phyloP scores from a whole-genome alignment of 2,113 vertebrate species.

The Phrynocephalus versicolor region DNA sequence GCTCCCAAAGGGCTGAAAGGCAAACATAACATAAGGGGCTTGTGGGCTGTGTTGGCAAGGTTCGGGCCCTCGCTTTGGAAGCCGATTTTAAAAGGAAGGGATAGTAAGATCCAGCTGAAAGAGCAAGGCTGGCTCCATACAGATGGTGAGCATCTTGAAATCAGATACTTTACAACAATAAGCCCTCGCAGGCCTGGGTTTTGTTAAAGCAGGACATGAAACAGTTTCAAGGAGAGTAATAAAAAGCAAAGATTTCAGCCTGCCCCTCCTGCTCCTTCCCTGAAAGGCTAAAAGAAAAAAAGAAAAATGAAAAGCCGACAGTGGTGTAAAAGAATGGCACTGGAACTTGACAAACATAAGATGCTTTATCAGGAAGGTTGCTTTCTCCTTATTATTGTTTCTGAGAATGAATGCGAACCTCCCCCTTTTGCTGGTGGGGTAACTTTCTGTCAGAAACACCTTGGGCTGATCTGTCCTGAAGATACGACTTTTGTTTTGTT shows the following conservation, averaged over 20 bases:
- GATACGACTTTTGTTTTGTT: conserved; percentile 66
- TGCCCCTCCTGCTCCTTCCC: background rate
- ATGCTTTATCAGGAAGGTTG: conserved; percentile 24
- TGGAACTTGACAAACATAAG: background rate
- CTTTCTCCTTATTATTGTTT: background rate
- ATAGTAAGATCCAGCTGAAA: conserved; percentile 12
- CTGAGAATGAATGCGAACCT: conserved; percentile 35
- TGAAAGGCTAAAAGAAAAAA: background rate
- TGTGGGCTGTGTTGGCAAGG: conserved; percentile 16
- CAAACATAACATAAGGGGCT: conserved; percentile 27
- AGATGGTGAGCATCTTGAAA: conserved; percentile 38
- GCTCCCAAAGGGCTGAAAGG: background rate
- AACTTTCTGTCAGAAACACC: conserved; percentile 79
- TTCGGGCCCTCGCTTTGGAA: background rate
- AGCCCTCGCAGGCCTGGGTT: background rate
- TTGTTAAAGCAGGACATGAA: background rate
- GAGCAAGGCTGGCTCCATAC: conserved; percentile 9
- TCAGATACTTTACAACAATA: conserved; percentile 25
- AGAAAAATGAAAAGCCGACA: background rate
- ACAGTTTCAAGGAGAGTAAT: background rate
- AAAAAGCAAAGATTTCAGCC: conserved; percentile 5
- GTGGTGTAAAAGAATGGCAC: background rate
- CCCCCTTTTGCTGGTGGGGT: conserved; percentile 38
- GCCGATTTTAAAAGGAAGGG: conserved; percentile 15
- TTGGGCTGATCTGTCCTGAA: conserved; percentile 79